Evolutionary conservation across 2,888 invertebrate species (phyloP), one percentile per base, ranked within the genome.

Genomic region (Salpingus planirostris): DNA sequence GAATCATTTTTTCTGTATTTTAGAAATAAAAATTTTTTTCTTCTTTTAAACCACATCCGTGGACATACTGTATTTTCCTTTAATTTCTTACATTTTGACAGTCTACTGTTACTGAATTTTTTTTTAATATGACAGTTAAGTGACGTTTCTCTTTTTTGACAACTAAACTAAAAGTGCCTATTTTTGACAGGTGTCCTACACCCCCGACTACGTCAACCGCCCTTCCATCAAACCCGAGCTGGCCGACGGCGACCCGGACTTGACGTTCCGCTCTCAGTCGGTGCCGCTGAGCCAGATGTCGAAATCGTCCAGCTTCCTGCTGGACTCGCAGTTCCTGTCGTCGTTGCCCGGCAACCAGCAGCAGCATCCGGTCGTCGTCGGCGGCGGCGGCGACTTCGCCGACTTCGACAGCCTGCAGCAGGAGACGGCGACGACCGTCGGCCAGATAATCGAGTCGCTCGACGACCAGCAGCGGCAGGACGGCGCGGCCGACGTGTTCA

Each of bases 341-440:
- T 14, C 3, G 12, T 11, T 30, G 26, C 26, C 5, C 43, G 77
- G 74, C 21, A 68, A 75, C 1, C 70, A 77, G 25, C 69, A 71
- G 3, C 73, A 73, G 24, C 62, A 73, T 1, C 76, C 76, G 38
- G 67, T 74, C 3, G 77, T 78, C 49, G 78, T 76, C 21, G 67
- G 80, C 13, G 76, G 73, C 41, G 76, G 28, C 79, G 80, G 1
- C 78, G 82, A 83, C 51, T 82, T 80, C 54, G 76, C 76, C 36
- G 82, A 83, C 52, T 80, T 82, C 43, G 77, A 74, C 21, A 68
- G 75, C 1, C 70, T 78, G 25, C 69, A 71, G 3, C 73, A 73
- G 24, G 62, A 73, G 1, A 76, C 76, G 38, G 67, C 74, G 2
- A 77, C 78, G 49, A 78, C 77, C 21, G 67, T 80, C 13, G 76